phyloP scores from a whole-genome alignment of 1,140 invertebrate genomes.

The Harlomillsia oculata region DNA sequence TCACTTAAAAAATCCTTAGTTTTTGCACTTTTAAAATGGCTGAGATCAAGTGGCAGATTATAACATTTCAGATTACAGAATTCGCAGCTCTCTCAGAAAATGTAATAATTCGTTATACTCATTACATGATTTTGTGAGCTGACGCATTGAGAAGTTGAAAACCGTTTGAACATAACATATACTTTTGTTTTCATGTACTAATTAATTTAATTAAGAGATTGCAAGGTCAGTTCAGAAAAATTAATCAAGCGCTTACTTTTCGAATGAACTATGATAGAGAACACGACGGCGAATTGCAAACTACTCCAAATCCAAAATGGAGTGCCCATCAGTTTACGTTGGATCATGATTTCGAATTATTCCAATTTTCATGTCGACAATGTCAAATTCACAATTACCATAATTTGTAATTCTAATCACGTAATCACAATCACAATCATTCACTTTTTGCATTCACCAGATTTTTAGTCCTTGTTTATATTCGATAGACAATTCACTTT shows the following conservation, averaged over 20 bases:
- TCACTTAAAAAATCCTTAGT: too few relatives aligned
- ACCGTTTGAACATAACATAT: background rate
- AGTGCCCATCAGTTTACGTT: slow-evolving; percentile 19
- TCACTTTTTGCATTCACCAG: too few relatives aligned
- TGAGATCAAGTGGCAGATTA: too few relatives aligned
- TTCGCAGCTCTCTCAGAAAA: too few relatives aligned
- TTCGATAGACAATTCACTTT: too few relatives aligned
- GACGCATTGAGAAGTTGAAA: too few relatives aligned
- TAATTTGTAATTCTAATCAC: slow-evolving; percentile 2
- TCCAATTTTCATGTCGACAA: slow-evolving; percentile 22
- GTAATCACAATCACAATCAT: too few relatives aligned
- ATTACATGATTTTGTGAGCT: too few relatives aligned
- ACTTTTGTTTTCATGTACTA: background rate
- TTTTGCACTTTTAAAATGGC: too few relatives aligned
- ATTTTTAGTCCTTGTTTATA: too few relatives aligned
- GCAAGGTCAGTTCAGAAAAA: background rate
- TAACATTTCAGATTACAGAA: too few relatives aligned
- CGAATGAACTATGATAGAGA: slow-evolving; percentile 29
- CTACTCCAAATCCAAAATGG: slow-evolving; percentile 24
- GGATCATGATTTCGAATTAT: slow-evolving; percentile 14
- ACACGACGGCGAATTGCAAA: slow-evolving; percentile 25
- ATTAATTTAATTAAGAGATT: background rate
- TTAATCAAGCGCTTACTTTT: slow-evolving; percentile 22
- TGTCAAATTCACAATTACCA: slow-evolving; percentile 1
- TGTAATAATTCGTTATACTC: too few relatives aligned